These are phyloP conservation scores for Lasius platythorax DNA, from an alignment of 2,888 invertebrate species.

Conservation along the genomic window DNA sequence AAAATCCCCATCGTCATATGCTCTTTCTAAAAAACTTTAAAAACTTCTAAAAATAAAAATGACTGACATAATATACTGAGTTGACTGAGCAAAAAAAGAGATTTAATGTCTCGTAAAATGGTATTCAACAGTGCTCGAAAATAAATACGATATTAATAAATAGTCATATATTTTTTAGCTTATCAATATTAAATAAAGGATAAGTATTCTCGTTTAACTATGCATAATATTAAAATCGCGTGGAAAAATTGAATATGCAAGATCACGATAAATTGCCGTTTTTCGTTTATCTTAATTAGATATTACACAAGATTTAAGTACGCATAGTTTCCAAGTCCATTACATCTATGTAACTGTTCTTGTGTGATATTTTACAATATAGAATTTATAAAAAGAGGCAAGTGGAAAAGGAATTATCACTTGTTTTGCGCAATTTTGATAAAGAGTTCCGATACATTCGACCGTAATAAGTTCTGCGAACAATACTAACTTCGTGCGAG, in stretches of 20 bases:
- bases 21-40: not conserved
- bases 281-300: slow-evolving; percentile 14
- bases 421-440: not conserved
- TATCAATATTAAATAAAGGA: not conserved
- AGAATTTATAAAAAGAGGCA: not conserved
- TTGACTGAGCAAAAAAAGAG: not conserved
- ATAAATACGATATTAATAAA: not conserved
- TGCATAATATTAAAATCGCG: not conserved
- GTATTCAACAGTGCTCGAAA: not conserved
- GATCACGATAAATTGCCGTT: not conserved
- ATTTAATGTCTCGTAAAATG: not conserved
- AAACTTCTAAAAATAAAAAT: not conserved
- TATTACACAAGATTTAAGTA: not conserved
- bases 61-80: not conserved
- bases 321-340: not conserved
- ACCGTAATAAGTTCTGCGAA: not conserved
- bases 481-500: slow-evolving; percentile 68
- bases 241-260: not conserved
- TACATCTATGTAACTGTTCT: not conserved
- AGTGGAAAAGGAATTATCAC: not conserved
- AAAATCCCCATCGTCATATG: not conserved
- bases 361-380: not conserved
- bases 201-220: not conserved
- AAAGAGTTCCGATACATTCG: not conserved
- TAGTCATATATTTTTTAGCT: not conserved